Conservation (phyloP, 2,113 vertebrate genomes). For the Seriola dumerili region DNA sequence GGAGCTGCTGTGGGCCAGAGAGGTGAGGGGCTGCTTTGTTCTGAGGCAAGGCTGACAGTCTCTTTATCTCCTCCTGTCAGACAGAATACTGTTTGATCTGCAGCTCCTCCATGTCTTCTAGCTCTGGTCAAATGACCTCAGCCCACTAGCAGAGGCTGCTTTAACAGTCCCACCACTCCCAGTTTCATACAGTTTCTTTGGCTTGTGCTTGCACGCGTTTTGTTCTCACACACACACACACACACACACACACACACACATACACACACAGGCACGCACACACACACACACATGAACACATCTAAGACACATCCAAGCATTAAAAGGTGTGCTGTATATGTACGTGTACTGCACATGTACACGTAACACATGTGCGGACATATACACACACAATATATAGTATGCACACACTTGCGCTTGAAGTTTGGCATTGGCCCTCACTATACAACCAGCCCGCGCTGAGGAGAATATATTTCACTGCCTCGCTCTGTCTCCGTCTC, state of each 20-base stretch:
- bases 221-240: constrained; percentile 19
- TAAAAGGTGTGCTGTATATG: not conserved
- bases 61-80: constrained; percentile 83
- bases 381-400: constrained; percentile 6
- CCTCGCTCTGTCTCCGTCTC: constrained; percentile 58
- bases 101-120: constrained; percentile 67
- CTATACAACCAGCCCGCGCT: constrained; percentile 32
- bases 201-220: constrained; percentile 12
- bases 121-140: constrained; percentile 79
- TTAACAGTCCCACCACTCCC: constrained; percentile 42
- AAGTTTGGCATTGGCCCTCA: constrained; percentile 63
- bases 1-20: constrained; percentile 77
- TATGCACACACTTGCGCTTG: constrained; percentile 5
- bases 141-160: constrained; percentile 39
- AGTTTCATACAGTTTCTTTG: constrained; percentile 12
- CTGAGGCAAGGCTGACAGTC: constrained; percentile 75
- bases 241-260: constrained; percentile 24
- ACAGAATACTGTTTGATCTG: constrained; percentile 82
- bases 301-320: constrained; percentile 1
- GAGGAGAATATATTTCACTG: constrained; percentile 58
- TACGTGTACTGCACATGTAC: constrained; percentile 20
- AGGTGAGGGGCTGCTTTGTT: constrained; percentile 81
- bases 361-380: constrained; percentile 15
- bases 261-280: not conserved
- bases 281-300: constrained; percentile 16